Base-by-base conservation (phyloP, 2,113 vertebrate genomes). In the Leucopsar rothschildi region DNA sequence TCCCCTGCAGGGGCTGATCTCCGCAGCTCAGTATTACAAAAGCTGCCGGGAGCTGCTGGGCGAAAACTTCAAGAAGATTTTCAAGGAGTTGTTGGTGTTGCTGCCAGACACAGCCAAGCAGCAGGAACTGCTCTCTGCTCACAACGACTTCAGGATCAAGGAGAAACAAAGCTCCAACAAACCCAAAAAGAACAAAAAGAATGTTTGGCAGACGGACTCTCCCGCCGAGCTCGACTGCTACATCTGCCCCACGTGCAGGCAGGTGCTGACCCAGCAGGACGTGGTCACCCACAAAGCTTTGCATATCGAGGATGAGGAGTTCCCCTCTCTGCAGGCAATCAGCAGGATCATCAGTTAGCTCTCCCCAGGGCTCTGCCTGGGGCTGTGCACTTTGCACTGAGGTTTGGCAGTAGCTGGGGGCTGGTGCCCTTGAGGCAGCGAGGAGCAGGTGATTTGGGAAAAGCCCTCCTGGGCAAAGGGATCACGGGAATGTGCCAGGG, bases 321-420 rank as follows among this genome's bases (percentile, higher is more conserved):
- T 99, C 96, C 99, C 99, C 10, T 99, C 99, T 66, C 95, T 99
- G 71, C 99, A 99, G 94, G 99, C 99, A 6, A 98, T 99, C 78
- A 98, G 99, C 97, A 98, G 98, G 49, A 98, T 99, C 93, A 98
- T 99, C 97, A 99, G 98, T 96, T 99, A 99, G 98, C 98, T 97
- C 33, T 76, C 11, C 72, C 16, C 12, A 11, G 66, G 15, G 40
- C 55, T 82, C 55, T 89, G 83, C n/a, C 14, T 42, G 19, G 9
- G 50, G 57, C 81, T 28, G 71, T 65, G 94, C 95, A 81, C 92
- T 76, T 86, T 86, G 95, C 69, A 65, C 15, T 21, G 83, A 92
- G 96, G 50, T 80, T 83, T 88, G 96, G 59, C 79, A 60, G 87
- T 2, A 6, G 94, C 88, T 15, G 64, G 45, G 87, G 40, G 88